A percentile compares a stretch with the other conserved stretches of the same genome.
These are phyloP conservation scores for Cyphomyrus discorhynchus DNA, from an alignment of 2,113 vertebrate species.

Conservation along the genomic window DNA sequence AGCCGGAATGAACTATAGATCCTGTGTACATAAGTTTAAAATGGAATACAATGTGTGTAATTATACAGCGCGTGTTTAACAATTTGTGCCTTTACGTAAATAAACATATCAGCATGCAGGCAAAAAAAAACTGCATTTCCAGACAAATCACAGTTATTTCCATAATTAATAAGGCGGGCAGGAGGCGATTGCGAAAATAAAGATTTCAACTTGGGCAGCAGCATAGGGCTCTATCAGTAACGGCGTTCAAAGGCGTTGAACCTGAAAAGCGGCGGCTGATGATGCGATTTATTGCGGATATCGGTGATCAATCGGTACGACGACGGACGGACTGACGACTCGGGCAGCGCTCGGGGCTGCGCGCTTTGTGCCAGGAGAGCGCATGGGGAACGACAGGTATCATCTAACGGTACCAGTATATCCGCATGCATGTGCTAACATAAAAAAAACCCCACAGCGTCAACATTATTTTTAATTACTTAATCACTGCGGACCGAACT, in stretches of 20 bases:
- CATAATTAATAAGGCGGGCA: neutral
- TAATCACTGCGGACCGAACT: neutral
- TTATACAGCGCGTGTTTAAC: neutral
- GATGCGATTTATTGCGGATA: neutral
- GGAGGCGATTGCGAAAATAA: neutral
- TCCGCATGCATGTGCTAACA: neutral
- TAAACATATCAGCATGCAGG: neutral
- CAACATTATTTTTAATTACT: neutral
- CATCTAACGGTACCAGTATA: neutral
- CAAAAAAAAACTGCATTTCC: neutral
- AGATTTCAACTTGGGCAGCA: neutral
- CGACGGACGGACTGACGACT: neutral
- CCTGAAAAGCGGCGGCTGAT: neutral
- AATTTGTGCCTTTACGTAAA: neutral
- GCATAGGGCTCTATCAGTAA: neutral
- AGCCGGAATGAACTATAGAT: neutral
- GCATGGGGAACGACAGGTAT: neutral
- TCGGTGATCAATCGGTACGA: neutral
- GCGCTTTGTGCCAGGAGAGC: neutral
- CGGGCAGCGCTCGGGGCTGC: neutral
- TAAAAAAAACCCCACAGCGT: neutral
- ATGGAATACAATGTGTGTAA: neutral
- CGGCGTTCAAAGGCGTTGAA: neutral
- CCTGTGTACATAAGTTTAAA: neutral
- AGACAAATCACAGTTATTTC: neutral